A percentile compares a stretch with the other conserved stretches of the same genome.
phyloP scores from a whole-genome alignment of 2,888 invertebrate species.

The Oxycera nigricornis region DNA sequence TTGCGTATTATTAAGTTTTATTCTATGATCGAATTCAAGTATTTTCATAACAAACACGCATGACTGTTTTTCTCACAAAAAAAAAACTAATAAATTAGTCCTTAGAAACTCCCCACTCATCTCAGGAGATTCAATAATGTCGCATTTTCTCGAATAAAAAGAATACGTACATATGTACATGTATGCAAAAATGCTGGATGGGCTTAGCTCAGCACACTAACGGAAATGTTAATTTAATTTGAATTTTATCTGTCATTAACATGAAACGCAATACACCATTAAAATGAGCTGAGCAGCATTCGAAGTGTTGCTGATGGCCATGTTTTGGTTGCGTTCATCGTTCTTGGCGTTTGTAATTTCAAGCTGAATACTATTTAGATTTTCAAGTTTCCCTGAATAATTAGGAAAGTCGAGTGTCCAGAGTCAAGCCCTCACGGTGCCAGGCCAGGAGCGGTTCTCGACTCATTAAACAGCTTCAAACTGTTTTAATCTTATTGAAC shows the following conservation, averaged over 20 bases:
- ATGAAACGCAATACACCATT: slow-evolving; percentile 28
- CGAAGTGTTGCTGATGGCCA: not conserved
- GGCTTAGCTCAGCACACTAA: no score
- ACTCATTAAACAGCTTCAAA: slow-evolving; percentile 28
- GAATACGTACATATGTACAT: no score
- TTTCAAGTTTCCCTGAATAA: slow-evolving; percentile 19
- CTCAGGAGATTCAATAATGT: no score
- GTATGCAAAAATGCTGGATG: no score
- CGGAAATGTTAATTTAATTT: slow-evolving; percentile 15
- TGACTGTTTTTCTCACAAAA: no score
- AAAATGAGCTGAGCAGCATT: slow-evolving; percentile 17
- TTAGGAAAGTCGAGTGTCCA: slow-evolving; percentile 14
- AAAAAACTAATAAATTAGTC: no score
- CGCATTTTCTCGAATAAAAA: no score
- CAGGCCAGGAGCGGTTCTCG: slow-evolving; percentile 14
- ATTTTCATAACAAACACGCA: no score
- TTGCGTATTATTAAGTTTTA: no score
- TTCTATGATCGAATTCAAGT: no score
- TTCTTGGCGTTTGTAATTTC: not conserved
- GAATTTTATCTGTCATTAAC: slow-evolving; percentile 36
- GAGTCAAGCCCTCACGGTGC: not conserved
- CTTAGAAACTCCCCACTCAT: no score
- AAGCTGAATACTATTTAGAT: slow-evolving; percentile 14
- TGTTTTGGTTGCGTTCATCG: not conserved
- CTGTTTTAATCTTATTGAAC: slow-evolving; percentile 34